Base-by-base conservation (phyloP, 2,797 vertebrate genomes). In the Peromyscus aztecus region DNA sequence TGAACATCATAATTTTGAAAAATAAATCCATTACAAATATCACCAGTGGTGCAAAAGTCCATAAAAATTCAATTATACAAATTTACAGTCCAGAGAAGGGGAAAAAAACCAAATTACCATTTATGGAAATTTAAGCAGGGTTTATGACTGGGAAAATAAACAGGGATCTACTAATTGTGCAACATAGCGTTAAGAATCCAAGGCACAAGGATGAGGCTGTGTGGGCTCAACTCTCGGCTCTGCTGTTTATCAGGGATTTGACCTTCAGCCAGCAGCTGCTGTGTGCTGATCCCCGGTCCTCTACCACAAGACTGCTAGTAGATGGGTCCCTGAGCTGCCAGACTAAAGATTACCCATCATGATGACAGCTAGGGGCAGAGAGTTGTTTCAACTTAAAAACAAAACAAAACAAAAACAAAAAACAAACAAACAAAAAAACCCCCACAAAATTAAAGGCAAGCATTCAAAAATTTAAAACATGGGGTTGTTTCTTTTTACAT, bases 401-500 rank as follows among this genome's bases (percentile, higher is more conserved):
- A 49, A 87, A 1, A 52, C 49, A 52, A 52, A 52, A 49, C 49
- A 12, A 52, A 52, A 4, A 4, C 14, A 2, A 3, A 2, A 3
- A 52, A 52, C 34, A 82, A 82, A 23, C 10, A n/a, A 61, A 61
- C 12, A 27, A 82, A 61, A 16, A 59, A 16, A 71, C 24, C 19
- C 19, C 43, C 24, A 43, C 65, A 59, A 34, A 34, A n/a, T 27
- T 52, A 61, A 90, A 76, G 31, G 52, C 29, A 89, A 85, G 61
- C 49, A 49, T 2, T 13, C 8, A 46, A 59, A 88, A 94, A 3
- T 65, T 76, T 82, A 81, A 94, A 95, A 37, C 31, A 16, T 16
- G 29, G 17, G 4, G 17, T 49, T 93, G 27, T 43, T 65, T 98
- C 96, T 97, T 98, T 98, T 97, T 78, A 97, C 94, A 98, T 95